Conservation (phyloP, 2,797 vertebrate species). For the Lacerta viridis region DNA sequence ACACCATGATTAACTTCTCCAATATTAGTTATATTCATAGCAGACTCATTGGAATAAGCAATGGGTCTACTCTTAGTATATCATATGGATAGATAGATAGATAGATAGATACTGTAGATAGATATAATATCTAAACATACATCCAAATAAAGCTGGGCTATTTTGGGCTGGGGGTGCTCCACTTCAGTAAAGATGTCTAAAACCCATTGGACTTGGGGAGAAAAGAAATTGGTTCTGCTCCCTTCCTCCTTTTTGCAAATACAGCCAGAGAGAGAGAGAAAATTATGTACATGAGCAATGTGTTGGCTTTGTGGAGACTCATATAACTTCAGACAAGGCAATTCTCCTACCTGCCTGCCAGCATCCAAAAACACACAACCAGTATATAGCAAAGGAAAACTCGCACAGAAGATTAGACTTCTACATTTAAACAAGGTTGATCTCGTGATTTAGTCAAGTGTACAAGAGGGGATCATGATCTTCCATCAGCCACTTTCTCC, state of each 20-base stretch:
- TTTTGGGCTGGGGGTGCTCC: background rate
- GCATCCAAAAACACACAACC: background rate
- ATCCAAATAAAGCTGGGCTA: background rate
- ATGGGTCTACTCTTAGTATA: too few species aligned
- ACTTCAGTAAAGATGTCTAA: slow-evolving; percentile 7
- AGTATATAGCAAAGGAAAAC: background rate
- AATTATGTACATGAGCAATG: too few species aligned
- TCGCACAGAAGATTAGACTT: background rate
- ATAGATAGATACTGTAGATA: too few species aligned
- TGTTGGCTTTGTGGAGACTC: background rate
- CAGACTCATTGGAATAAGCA: too few species aligned
- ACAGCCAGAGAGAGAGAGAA: background rate
- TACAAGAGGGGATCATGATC: background rate
- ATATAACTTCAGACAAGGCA: background rate
- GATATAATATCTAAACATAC: too few species aligned
- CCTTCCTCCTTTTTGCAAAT: background rate
- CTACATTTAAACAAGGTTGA: background rate
- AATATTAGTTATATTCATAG: too few species aligned
- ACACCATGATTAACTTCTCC: too few species aligned
- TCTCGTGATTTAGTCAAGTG: background rate
- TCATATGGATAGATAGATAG: too few species aligned
- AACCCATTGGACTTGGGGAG: background rate
- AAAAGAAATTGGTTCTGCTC: background rate
- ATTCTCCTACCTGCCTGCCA: background rate
- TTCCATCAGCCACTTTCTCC: background rate